Base-by-base conservation (phyloP, 2,797 vertebrate genomes). In the Squalus acanthias region DNA sequence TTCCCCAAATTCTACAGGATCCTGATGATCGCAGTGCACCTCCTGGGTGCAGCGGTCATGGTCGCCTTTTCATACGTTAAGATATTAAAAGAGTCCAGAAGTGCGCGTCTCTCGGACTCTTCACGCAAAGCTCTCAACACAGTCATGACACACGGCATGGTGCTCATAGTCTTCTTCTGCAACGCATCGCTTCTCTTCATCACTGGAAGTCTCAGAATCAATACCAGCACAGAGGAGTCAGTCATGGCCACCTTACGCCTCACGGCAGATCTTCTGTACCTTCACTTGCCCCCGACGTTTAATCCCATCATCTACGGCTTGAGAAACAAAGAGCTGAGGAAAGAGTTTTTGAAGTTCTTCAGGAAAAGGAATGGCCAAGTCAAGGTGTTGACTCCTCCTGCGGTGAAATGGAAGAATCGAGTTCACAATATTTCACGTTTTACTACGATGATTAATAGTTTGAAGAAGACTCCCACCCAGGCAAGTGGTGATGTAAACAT, bases 221-320 rank as follows among this genome's bases (percentile, higher is more conserved):
- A 63, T 96, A 74, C 1, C 0, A 1, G 24, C 85, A 24, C 50
- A 0, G 0, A 88, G 92, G 5, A 97, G 17, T 72, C 12, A 0
- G 0, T 13, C n/a, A 0, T 0, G 94, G 1, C 7, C 50, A 94
- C 5, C 0, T 1, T 4, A 0, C 6, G 79, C 0, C 20, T 26
- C 26, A 74, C 93, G 12, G 94, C 96, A 22, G 46, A 96, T 9
- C 76, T 96, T 13, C n/a, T 91, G 96, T 97, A n/a, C 91, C 95
- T 85, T 82, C 46, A 39, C 89, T 0, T 79, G 74, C 0, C 46
- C 92, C 1, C 2, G 93, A 79, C 33, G 26, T 94, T 96, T 50
- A 67, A 93, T 17, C 67, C 3, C 57, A 6, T 96, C 76, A 20
- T 74, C 87, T 96, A 95, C 96, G 33, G 33, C 79, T 96, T 96